phyloP scores from a whole-genome alignment of 2,113 vertebrate genomes.

The Fregetta grallaria region DNA sequence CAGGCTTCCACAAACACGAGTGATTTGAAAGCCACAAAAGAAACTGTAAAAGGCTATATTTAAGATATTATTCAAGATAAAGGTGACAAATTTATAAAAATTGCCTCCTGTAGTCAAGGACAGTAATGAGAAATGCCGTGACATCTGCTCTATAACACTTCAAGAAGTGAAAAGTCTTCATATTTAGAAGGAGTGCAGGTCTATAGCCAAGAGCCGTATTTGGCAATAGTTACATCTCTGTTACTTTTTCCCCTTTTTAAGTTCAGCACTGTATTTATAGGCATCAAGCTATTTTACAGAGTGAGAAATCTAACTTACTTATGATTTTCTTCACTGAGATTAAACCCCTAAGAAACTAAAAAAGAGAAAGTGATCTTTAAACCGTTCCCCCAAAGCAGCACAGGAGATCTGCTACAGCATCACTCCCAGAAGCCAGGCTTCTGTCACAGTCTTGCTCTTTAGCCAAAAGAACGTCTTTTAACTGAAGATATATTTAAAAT shows the following conservation, averaged over 20 bases:
- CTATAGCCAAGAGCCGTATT: background rate
- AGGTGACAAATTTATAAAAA: slow-evolving; percentile 11
- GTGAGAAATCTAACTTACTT: background rate
- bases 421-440: background rate
- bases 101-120: background rate
- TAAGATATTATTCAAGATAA: background rate
- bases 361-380: background rate
- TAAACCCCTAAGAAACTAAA: background rate
- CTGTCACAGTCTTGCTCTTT: background rate
- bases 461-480: background rate
- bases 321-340: background rate
- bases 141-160: background rate
- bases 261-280: background rate
- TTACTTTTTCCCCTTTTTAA: background rate
- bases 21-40: background rate
- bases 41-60: background rate
- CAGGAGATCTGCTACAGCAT: background rate
- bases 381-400: background rate
- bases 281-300: background rate
- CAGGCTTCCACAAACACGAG: background rate
- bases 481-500: background rate
- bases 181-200: background rate
- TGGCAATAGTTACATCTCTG: background rate
- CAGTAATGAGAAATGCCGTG: background rate
- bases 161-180: background rate